Percentiles rank a stretch among this genome's conserved stretches.
Conservation (phyloP, 2,797 vertebrate species). For the Crypturellus tataupa region DNA sequence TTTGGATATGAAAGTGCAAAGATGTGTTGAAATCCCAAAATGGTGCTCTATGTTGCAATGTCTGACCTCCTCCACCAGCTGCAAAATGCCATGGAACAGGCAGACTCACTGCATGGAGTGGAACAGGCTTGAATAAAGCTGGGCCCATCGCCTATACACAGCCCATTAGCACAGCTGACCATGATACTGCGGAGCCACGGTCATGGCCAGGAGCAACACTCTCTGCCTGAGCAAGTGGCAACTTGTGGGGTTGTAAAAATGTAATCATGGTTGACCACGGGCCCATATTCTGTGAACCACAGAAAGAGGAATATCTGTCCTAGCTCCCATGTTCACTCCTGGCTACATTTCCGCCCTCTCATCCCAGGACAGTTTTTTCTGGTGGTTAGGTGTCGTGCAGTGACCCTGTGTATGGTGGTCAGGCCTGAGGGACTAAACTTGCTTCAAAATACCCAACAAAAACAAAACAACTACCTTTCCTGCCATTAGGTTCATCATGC, state of each 20-base stretch:
- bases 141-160: neutral
- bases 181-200: neutral
- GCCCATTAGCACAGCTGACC: neutral
- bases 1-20: neutral
- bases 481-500: neutral
- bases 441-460: neutral
- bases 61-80: neutral
- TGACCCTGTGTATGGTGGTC: neutral
- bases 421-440: neutral
- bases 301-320: neutral
- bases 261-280: neutral
- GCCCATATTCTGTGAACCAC: neutral
- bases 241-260: neutral
- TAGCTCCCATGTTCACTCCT: neutral
- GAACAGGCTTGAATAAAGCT: neutral
- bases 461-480: neutral
- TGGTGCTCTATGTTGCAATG: rapidly evolving
- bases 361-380: neutral
- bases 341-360: neutral
- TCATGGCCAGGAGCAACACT: neutral
- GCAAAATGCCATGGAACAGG: neutral
- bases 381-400: neutral
- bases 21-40: neutral
- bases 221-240: neutral
- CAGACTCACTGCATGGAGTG: neutral